Evolutionary conservation across 1,140 invertebrate genomes (phyloP), one percentile per base, ranked within the genome.

Genomic region (Trinorchestia longiramus): DNA sequence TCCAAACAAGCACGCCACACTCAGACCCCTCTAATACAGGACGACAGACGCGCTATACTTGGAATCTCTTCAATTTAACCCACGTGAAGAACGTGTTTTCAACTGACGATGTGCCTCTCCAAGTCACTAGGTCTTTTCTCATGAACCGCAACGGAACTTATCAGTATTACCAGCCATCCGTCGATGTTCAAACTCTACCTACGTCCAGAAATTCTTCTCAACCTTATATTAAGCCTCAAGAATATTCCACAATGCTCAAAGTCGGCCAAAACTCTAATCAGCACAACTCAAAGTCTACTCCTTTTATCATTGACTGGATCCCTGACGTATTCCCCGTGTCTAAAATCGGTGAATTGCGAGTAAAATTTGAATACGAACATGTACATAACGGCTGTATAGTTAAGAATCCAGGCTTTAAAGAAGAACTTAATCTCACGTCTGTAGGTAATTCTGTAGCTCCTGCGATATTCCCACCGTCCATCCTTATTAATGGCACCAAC

Each of bases 31-130:
- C 98, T 41, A 97, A 98, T 19, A 98, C 98, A 19, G 97, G 98
- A n/a, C 98, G 98, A 28, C 98, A 98, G 88, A 98, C 98, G 0
- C 98, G 98, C 97, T 98, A 98, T 97, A 98, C 98, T 0, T 98
- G 98, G 98, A 98, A 98, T 96, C 98, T 99, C 47, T 98, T 98
- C 40, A 98, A 98, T 97, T 98, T 98, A 47, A 97, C 98, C 19
- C 98, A 98, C 96, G 98, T 98, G 0, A 98, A 98, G 97, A 98
- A 98, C 97, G 98, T 98, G 96, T 98, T 99, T 97, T 98, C 98
- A 96, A 98, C 98, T 15, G 97, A 98, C 6, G 97, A 98, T 96
- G 98, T 98, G 97, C 97, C 97, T 97, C 97, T 98, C 40, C 98
- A 98, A 97, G 97, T 98, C 19, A 98, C 98, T 3, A 97, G 98